Evolutionary conservation across 2,113 vertebrate genomes (phyloP), one percentile per base, ranked within the genome.

Genomic region (Channa maculata): DNA sequence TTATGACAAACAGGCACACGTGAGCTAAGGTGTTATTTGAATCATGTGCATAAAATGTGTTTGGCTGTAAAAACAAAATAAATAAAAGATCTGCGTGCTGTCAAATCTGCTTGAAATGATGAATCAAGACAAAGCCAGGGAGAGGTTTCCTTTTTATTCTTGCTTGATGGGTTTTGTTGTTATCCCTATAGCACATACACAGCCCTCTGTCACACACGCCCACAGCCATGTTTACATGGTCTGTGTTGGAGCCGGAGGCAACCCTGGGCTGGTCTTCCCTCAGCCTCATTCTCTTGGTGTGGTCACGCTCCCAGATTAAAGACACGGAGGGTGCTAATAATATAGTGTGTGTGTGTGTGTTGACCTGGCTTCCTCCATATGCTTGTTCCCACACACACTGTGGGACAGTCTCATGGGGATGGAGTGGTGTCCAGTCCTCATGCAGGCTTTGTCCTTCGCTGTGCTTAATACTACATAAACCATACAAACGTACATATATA

Each of bases 331-430:
- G 64, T 6, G 15, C 80, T 83, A 88, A 86, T 83, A 86, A 92
- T 89, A 86, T 14, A 3, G 11, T 12, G 60, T 50, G 8, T 50
- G 14, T 37, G 66, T 51, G 58, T 44, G 74, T 51, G 59, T 43
- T 65, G 3, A 34, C 63, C 37, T 50, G 55, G 49, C 48, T 48
- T 82, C 73, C 66, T 87, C 90, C 90, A 89, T 91, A 89, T 91
- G 90, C 57, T 75, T 65, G 67, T 72, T 85, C 85, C 83, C 80
- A 85, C 85, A 53, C 81, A 69, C 81, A 65, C 85, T 50, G 75
- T 79, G 80, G 74, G 79, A 77, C 75, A 73, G 73, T 67, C 77
- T 62, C 67, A 84, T 69, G 69, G 61, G 66, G 33, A 39, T n/a
- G 38, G 46, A 65, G 37, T 46, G 1, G 68, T 66, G 63, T 86